These are phyloP conservation scores for Piprites chloris DNA, from an alignment of 2,113 vertebrate genomes.

Conservation along the genomic window DNA sequence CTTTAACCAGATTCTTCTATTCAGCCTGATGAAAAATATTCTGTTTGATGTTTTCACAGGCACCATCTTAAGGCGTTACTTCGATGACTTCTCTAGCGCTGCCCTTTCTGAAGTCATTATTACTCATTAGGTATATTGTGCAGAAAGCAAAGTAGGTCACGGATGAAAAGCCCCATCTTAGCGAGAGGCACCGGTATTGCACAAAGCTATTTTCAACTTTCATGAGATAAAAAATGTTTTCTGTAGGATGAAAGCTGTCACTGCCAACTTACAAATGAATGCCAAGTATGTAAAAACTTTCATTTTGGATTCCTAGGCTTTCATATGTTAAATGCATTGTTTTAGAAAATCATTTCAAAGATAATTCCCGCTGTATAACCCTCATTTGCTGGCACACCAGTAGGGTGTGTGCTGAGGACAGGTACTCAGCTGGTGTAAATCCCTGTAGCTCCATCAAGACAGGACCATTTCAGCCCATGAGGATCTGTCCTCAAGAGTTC, in stretches of 20 bases:
- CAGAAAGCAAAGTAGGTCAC: slow-evolving; percentile 71
- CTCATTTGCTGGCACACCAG: neutral
- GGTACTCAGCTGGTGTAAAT: neutral
- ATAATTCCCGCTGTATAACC: neutral
- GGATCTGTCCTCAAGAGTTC: neutral
- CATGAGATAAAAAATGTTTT: slow-evolving; percentile 64
- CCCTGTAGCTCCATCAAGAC: neutral
- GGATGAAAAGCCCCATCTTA: slow-evolving; percentile 70
- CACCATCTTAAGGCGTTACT: slow-evolving; percentile 19
- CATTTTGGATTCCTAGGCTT: slow-evolving; percentile 59
- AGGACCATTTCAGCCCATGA: neutral
- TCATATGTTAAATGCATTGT: slow-evolving; percentile 69
- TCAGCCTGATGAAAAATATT: slow-evolving; percentile 28
- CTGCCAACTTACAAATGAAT: slow-evolving; percentile 65
- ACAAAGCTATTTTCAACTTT: slow-evolving; percentile 72
- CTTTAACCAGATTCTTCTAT: neutral
- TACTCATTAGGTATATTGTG: slow-evolving; percentile 66
- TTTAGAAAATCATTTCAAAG: slow-evolving; percentile 46
- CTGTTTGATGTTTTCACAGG: slow-evolving; percentile 30
- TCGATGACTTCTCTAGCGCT: neutral
- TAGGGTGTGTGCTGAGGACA: neutral
- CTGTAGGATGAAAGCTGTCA: slow-evolving; percentile 70
- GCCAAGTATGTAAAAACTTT: slow-evolving; percentile 59
- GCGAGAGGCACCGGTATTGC: slow-evolving; percentile 41
- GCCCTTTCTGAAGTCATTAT: slow-evolving; percentile 63